Base-by-base conservation (phyloP, 2,113 vertebrate species). In the Rhea pennata region DNA sequence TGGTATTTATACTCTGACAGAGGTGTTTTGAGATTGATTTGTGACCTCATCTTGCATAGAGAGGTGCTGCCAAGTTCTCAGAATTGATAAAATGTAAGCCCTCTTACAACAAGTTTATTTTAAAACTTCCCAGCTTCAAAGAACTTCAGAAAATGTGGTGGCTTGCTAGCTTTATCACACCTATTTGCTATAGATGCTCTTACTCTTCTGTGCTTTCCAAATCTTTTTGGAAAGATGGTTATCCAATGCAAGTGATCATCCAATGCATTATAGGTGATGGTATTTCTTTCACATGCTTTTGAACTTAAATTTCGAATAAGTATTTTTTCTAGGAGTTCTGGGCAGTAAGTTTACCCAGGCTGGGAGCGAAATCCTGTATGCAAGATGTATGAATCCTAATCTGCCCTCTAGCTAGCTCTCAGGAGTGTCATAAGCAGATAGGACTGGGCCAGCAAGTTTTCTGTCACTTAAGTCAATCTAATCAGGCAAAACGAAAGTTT, bases 21-120 rank as follows among this genome's bases (percentile, higher is more conserved):
- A 94, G 96, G 97, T 95, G 97, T 97, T 98, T 94, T 92, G 87
- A 97, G 97, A 98, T 97, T 94, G 95, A 92, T 92, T 94, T 69
- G 95, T 98, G 98, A 98, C 96, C 97, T 98, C 98, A 98, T 97
- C 94, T 95, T 96, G 91, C 84, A 64, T 10, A 66, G 71, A 95
- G 89, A 95, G 48, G 88, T 88, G 77, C 48, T 93, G 92, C 81
- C 90, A 94, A 80, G 67, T 96, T 96, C 93, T 93, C 77, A 66
- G 90, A 84, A 94, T 54, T 96, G 92, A 96, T 85, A 87, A 94
- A 84, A 83, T 29, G 42, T 79, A 95, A 93, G 69, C 51, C 67
- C 9, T 36, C 61, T 72, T 75, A 70, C 40, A 46, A 87, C 26
- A 67, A 80, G 36, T 24, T 70, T 78, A 77, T 91, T 76, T 54